Conservation (phyloP, 2,888 invertebrate species). For the Heliconius aoede region DNA sequence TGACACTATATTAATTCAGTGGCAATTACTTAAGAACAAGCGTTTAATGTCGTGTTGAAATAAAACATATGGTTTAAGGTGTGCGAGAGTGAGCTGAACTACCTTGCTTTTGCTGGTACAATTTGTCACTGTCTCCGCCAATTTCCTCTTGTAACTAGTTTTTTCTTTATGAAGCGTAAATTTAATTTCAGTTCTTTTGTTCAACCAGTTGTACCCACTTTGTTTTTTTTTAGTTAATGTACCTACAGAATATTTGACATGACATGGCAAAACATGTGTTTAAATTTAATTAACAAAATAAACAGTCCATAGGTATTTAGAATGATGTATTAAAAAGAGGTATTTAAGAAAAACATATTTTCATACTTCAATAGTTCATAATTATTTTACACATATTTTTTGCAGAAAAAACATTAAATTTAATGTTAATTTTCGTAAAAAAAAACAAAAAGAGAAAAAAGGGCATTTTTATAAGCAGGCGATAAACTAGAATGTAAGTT, state of each 20-base stretch:
- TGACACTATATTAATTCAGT: slow-evolving; percentile 41
- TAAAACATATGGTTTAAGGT: slow-evolving; percentile 54
- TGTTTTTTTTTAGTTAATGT: too few relatives aligned
- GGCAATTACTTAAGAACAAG: slow-evolving; percentile 21
- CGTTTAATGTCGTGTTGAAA: slow-evolving; percentile 47
- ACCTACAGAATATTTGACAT: neutral
- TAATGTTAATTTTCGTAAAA: neutral
- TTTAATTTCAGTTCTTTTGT: slow-evolving; percentile 80
- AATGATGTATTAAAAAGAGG: too few relatives aligned
- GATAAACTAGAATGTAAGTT: slow-evolving; percentile 33
- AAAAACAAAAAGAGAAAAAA: neutral
- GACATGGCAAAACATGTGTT: too few relatives aligned
- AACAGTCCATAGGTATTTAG: too few relatives aligned
- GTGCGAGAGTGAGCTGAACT: slow-evolving; percentile 58
- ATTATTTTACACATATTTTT: too few relatives aligned
- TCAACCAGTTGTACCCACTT: slow-evolving; percentile 59
- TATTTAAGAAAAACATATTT: too few relatives aligned
- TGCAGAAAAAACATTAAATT: neutral
- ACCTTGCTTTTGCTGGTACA: slow-evolving; percentile 72
- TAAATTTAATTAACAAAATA: too few relatives aligned
- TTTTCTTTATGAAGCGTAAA: slow-evolving; percentile 81
- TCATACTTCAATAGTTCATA: too few relatives aligned
- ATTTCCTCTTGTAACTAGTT: slow-evolving; percentile 82
- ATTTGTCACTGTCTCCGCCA: slow-evolving; percentile 82
- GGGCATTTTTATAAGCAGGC: neutral